phyloP scores from a whole-genome alignment of 2,888 invertebrate genomes.

The Lordiphosa fenestrarum region DNA sequence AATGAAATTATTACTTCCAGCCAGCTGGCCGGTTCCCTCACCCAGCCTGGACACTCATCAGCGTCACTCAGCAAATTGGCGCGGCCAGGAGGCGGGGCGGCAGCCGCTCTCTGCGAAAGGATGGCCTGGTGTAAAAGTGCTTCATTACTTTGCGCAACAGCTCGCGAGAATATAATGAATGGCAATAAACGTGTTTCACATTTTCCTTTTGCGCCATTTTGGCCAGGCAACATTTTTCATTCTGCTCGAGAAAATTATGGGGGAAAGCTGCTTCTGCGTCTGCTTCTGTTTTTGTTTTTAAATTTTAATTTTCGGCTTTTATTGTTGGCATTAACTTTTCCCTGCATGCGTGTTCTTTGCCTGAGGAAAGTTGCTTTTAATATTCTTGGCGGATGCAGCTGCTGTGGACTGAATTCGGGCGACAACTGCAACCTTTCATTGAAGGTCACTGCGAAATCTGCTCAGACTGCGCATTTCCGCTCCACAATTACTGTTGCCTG shows the following conservation, averaged over 20 bases:
- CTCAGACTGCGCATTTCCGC: conserved; percentile 15
- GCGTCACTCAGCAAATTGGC: conserved; percentile 40
- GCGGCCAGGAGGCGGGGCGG: conserved; percentile 17
- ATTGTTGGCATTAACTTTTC: not conserved
- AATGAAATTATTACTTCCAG: conserved; percentile 65
- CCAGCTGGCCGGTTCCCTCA: conserved; percentile 50
- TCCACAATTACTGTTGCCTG: conserved; percentile 25
- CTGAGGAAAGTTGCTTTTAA: conserved; percentile 20
- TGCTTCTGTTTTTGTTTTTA: not conserved
- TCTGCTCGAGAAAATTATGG: conserved; percentile 29
- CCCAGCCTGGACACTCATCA: conserved; percentile 14
- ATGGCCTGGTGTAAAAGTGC: conserved; percentile 47
- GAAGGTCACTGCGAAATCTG: conserved; percentile 37
- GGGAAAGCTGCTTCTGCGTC: conserved; percentile 14
- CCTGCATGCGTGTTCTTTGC: not conserved
- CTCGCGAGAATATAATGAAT: conserved; percentile 75
- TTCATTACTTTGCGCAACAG: conserved; percentile 76
- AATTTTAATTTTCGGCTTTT: conserved; percentile 18
- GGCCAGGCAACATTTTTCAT: conserved; percentile 42
- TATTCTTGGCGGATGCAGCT: conserved; percentile 21
- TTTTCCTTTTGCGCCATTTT: conserved; percentile 49
- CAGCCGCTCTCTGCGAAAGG: conserved; percentile 15
- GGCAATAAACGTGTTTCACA: conserved; percentile 75
- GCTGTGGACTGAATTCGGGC: conserved; percentile 16
- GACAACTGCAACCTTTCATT: conserved; percentile 31